phyloP scores from a whole-genome alignment of 2,888 invertebrate genomes.

The Epinotia nisella region DNA sequence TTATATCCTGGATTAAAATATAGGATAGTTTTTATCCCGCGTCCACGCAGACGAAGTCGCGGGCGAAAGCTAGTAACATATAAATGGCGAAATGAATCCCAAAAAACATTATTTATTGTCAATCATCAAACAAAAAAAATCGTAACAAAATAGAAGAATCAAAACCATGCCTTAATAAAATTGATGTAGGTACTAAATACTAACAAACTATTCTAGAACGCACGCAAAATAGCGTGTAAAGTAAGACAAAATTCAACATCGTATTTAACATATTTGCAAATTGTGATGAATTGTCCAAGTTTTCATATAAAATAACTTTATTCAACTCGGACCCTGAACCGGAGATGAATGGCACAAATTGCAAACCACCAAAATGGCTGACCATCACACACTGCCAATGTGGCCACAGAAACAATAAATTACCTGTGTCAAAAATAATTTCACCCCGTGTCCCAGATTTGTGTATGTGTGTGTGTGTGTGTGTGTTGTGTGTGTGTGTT shows the following conservation, averaged over 20 bases:
- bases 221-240: not conserved
- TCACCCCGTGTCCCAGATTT: conserved; percentile 41
- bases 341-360: conserved; percentile 12
- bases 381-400: conserved; percentile 4
- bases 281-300: conserved; percentile 9
- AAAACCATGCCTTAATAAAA: too few species aligned
- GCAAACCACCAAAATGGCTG: conserved; percentile 9
- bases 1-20: too few species aligned
- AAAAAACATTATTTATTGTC: not conserved
- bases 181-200: not conserved
- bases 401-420: conserved; percentile 45
- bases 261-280: conserved; percentile 2
- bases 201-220: too few species aligned
- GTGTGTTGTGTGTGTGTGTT: too few species aligned
- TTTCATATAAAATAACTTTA: not conserved
- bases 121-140: not conserved
- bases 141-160: too few species aligned
- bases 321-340: not conserved
- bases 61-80: too few species aligned
- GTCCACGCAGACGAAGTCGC: too few species aligned
- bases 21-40: too few species aligned
- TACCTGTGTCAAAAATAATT: conserved; percentile 49
- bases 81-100: not conserved
- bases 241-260: not conserved
- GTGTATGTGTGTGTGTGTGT: too few species aligned